Percentiles rank a stretch among this genome's conserved stretches.
Conservation (phyloP, 1,140 invertebrate genomes). For the Macrosteles quadrilineatus region DNA sequence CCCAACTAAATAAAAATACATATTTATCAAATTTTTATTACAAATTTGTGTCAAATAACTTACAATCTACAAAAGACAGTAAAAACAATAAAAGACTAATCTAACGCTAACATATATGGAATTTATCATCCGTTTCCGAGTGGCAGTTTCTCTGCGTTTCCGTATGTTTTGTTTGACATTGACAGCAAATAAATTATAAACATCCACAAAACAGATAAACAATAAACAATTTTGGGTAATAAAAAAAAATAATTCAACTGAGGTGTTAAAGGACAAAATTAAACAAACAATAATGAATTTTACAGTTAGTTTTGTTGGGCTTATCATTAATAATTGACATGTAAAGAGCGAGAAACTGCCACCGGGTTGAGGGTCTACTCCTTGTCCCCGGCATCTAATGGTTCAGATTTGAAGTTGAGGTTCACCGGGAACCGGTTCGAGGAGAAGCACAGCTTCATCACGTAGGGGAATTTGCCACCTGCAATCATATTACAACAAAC, state of each 20-base stretch:
- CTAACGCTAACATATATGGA: constrained; percentile 35
- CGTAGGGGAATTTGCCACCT: constrained; percentile 90
- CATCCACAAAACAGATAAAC: background rate
- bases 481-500: no score
- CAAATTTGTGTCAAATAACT: constrained; percentile 13
- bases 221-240: background rate
- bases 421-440: constrained; percentile 61
- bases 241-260: background rate
- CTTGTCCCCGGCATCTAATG: constrained; percentile 5
- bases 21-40: no score
- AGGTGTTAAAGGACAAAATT: constrained; percentile 17
- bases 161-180: background rate
- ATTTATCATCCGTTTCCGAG: constrained; percentile 23
- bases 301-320: constrained; percentile 19
- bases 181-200: constrained; percentile 3
- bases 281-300: background rate
- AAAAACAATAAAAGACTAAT: constrained; percentile 33
- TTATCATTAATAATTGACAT: constrained; percentile 36
- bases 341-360: constrained; percentile 32
- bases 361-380: constrained; percentile 8
- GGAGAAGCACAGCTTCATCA: constrained; percentile 95
- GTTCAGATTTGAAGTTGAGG: constrained; percentile 10
- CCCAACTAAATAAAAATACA: no score
- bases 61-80: constrained; percentile 21
- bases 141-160: constrained; percentile 26